Percentiles rank a stretch among this genome's conserved stretches.
phyloP scores from a whole-genome alignment of 2,113 vertebrate species.

The Anthoscopus minutus region DNA sequence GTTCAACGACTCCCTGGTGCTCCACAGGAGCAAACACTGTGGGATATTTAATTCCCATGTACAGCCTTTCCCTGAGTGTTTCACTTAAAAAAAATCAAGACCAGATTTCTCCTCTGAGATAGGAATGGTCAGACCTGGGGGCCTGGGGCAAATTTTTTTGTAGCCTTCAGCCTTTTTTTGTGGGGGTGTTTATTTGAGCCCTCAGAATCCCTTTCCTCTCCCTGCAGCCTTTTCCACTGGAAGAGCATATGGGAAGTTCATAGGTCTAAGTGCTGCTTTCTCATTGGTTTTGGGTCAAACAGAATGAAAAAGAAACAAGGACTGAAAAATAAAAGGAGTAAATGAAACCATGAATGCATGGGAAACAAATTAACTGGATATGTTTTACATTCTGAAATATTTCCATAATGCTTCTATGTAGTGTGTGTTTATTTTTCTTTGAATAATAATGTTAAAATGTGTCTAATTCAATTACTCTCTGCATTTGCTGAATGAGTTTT shows the following conservation, averaged over 20 bases:
- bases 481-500: constrained; percentile 53
- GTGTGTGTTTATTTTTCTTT: constrained; percentile 84
- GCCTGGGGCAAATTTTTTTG: neutral
- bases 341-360: constrained; percentile 51
- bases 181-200: neutral
- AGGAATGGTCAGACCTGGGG: neutral
- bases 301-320: constrained; percentile 37
- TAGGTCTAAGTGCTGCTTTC: constrained; percentile 30
- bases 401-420: constrained; percentile 52
- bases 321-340: constrained; percentile 28
- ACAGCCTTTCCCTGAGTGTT: neutral
- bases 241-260: constrained; percentile 22
- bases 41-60: neutral
- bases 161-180: neutral
- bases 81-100: neutral
- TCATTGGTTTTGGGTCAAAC: constrained; percentile 15
- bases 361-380: constrained; percentile 61
- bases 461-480: constrained; percentile 83
- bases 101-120: neutral
- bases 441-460: constrained; percentile 87
- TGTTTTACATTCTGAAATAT: constrained; percentile 48
- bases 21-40: neutral
- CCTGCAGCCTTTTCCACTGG: neutral
- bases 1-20: neutral
- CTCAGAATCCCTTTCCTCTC: neutral